Percentiles rank a stretch among this genome's conserved stretches.
phyloP scores from a whole-genome alignment of 1,140 invertebrate genomes.

The Drosophila bipectinata region DNA sequence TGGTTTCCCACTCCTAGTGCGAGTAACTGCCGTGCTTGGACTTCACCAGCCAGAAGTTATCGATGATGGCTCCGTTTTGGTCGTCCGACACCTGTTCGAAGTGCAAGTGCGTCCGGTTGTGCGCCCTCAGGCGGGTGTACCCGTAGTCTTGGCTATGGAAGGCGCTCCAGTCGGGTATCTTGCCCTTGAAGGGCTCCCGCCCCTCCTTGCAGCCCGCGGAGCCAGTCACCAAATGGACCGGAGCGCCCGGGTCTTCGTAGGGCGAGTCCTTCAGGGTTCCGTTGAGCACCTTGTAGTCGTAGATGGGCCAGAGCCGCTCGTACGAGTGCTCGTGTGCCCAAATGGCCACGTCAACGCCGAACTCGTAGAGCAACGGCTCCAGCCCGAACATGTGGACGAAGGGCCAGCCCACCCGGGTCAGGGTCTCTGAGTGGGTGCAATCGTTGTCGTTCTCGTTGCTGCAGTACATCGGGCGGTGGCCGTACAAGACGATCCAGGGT shows the following conservation, averaged over 20 bases:
- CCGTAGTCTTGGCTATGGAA: constrained; percentile 94
- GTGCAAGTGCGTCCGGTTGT: constrained; percentile 94
- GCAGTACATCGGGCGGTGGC: constrained; percentile 99
- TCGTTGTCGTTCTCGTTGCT: constrained; percentile 94
- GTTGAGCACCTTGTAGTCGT: constrained; percentile 94
- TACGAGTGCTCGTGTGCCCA: constrained; percentile 99
- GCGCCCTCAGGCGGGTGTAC: constrained; percentile 92
- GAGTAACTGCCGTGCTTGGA: constrained; percentile 85
- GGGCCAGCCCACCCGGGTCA: constrained; percentile 90
- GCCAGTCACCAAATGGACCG: constrained; percentile 96
- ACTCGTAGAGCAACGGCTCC: constrained; percentile 93
- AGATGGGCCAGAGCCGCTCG: constrained; percentile 97
- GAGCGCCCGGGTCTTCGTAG: constrained; percentile 94
- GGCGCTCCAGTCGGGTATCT: constrained; percentile 80
- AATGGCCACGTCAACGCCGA: constrained; percentile 96
- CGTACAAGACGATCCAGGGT: constrained; percentile 97
- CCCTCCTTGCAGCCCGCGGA: constrained; percentile 94
- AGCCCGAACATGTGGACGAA: constrained; percentile 89
- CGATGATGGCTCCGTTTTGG: constrained; percentile 89
- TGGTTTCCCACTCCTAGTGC: constrained; percentile 63
- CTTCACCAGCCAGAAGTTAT: constrained; percentile 91
- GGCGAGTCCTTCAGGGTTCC: constrained; percentile 88
- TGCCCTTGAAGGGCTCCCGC: constrained; percentile 84
- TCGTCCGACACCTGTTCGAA: constrained; percentile 96
- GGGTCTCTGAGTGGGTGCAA: constrained; percentile 91